A percentile compares a stretch with the other conserved stretches of the same genome.
Conservation (phyloP, 2,888 invertebrate species). For the Seira ritae region DNA sequence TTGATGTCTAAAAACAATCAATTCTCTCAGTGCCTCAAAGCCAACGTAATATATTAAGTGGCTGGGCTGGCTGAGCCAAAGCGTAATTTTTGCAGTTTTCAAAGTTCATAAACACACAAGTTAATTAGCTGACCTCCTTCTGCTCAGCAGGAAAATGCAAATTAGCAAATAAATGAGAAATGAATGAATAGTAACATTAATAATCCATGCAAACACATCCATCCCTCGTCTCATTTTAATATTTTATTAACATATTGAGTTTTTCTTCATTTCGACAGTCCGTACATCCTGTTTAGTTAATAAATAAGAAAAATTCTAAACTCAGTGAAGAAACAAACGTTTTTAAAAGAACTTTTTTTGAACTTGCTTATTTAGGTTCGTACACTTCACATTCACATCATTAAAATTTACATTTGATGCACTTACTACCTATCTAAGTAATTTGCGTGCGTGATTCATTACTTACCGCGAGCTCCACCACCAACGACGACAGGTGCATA, state of each 20-base stretch:
- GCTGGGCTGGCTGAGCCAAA: not conserved
- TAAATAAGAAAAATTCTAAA: not conserved
- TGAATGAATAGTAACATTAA: slow-evolving; percentile 29
- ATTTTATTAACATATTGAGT: slow-evolving; percentile 16
- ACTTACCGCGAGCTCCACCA: not conserved
- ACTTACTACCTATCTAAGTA: not conserved
- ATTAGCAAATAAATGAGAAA: slow-evolving; percentile 9
- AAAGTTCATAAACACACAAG: slow-evolving; percentile 30
- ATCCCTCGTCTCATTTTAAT: slow-evolving; percentile 30
- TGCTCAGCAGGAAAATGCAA: slow-evolving; percentile 14
- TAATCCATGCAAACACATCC: not conserved
- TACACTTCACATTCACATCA: not conserved
- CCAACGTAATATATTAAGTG: too few species aligned
- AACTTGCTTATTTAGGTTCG: not conserved
- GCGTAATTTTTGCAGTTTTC: slow-evolving; percentile 20
- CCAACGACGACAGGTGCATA: slow-evolving; percentile 24
- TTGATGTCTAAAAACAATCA: slow-evolving; percentile 2
- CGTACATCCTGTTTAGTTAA: slow-evolving; percentile 19
- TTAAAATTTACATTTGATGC: not conserved
- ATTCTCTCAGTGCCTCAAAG: not conserved
- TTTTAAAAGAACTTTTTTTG: not conserved
- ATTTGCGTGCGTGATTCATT: slow-evolving; percentile 37
- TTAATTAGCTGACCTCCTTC: slow-evolving; percentile 59
- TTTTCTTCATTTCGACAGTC: slow-evolving; percentile 22
- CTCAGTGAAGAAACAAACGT: not conserved